Percentiles rank a stretch among this genome's conserved stretches.
Conservation (phyloP, 2,797 vertebrate genomes). For the Neosilurus mollespiculum region DNA sequence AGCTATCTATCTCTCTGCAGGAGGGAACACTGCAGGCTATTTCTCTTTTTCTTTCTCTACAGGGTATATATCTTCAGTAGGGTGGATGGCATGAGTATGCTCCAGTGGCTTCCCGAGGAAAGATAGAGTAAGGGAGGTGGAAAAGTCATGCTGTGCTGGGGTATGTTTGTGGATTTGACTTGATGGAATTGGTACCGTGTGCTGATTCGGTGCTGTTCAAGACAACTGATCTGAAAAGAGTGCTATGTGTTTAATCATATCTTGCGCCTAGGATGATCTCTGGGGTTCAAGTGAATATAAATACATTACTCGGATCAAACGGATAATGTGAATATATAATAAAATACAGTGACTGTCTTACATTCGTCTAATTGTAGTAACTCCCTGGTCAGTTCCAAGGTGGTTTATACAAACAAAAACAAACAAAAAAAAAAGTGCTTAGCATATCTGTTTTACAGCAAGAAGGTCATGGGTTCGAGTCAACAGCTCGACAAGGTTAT, state of each 20-base stretch:
- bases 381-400: not conserved
- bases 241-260: not conserved
- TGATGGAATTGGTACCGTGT: not conserved
- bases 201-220: slow-evolving; percentile 32
- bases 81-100: slow-evolving; percentile 25
- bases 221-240: slow-evolving; percentile 1
- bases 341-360: no score
- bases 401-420: not conserved
- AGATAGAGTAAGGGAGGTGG: slow-evolving; percentile 9
- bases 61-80: slow-evolving; percentile 39
- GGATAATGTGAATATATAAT: not conserved
- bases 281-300: not conserved
- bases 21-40: slow-evolving; percentile 38
- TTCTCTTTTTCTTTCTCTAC: slow-evolving; percentile 48
- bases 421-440: no score
- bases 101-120: slow-evolving; percentile 27
- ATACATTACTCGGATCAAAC: not conserved
- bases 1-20: slow-evolving; percentile 45
- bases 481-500: no score
- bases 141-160: slow-evolving; percentile 17
- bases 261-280: not conserved
- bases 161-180: slow-evolving; percentile 11
- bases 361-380: no score
- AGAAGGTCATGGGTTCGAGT: no score
- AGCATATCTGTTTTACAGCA: no score